Percentiles rank a stretch among this genome's conserved stretches.
Conservation (phyloP, 1,140 invertebrate species). For the Apis laboriosa region DNA sequence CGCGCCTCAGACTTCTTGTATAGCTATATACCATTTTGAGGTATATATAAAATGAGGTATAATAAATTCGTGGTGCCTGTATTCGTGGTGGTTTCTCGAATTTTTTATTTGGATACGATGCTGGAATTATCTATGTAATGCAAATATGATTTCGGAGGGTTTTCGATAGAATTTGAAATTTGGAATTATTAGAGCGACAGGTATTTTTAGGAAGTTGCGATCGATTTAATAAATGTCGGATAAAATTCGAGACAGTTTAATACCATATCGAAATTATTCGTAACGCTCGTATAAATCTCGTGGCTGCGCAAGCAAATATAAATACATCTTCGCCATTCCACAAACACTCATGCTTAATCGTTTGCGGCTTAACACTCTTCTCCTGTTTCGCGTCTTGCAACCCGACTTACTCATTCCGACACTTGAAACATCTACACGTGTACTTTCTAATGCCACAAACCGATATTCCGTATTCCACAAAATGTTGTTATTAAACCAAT, state of each 20-base stretch:
- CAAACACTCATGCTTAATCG: slow-evolving; percentile 13
- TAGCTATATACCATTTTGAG: not conserved
- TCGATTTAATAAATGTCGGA: no score
- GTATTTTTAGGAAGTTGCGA: no score
- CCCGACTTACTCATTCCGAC: slow-evolving; percentile 14
- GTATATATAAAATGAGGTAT: no score
- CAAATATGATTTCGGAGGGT: no score
- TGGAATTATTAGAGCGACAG: no score
- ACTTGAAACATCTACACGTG: not conserved
- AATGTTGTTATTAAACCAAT: not conserved
- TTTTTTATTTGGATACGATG: not conserved
- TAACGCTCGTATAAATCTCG: not conserved
- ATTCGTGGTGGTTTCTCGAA: not conserved
- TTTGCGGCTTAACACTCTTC: slow-evolving; percentile 31
- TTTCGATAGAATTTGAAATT: no score
- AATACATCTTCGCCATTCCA: not conserved
- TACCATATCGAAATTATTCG: no score
- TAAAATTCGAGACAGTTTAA: no score
- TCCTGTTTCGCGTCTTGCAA: slow-evolving; percentile 27
- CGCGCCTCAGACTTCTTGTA: not conserved
- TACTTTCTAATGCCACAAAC: slow-evolving; percentile 13
- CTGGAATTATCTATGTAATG: no score
- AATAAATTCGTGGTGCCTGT: not conserved
- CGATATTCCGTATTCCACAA: not conserved
- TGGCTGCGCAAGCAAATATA: not conserved